These are phyloP conservation scores for Alexandromys fortis DNA, from an alignment of 2,113 vertebrate genomes.

Conservation along the genomic window DNA sequence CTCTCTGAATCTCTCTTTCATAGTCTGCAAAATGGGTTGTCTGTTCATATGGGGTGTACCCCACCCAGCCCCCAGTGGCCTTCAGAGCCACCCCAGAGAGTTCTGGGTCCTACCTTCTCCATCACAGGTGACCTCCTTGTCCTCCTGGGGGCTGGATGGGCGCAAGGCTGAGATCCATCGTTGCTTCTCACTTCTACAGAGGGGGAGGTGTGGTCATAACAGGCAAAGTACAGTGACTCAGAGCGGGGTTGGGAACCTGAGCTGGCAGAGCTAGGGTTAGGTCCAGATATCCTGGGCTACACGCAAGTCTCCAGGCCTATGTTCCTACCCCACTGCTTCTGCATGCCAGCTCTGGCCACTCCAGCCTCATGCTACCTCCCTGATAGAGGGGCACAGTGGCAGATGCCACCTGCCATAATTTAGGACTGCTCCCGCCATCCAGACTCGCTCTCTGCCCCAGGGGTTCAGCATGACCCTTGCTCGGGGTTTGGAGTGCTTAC, in stretches of 20 bases:
- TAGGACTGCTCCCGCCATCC: neutral
- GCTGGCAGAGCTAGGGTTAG: neutral
- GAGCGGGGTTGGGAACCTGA: neutral
- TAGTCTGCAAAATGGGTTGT: neutral
- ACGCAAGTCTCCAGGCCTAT: neutral
- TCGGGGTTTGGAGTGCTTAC: slow-evolving; percentile 80
- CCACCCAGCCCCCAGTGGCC: neutral
- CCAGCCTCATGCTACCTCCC: neutral
- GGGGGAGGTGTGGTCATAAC: neutral
- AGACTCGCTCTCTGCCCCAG: neutral
- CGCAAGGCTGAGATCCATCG: slow-evolving; percentile 95
- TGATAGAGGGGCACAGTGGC: neutral
- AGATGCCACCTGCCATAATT: neutral
- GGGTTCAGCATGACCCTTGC: neutral
- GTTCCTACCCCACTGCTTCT: neutral
- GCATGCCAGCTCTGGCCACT: neutral
- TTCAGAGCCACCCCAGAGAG: neutral
- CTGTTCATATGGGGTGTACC: accelerated
- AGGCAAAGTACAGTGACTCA: neutral
- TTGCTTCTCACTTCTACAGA: slow-evolving; percentile 91
- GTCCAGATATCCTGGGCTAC: neutral
- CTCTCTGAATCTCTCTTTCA: neutral
- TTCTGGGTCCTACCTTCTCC: slow-evolving; percentile 85
- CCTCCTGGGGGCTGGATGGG: slow-evolving; percentile 86
- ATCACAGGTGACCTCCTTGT: slow-evolving; percentile 87